Base-by-base conservation (phyloP, 2,888 invertebrate species). In the Hoplodrina ambigua region DNA sequence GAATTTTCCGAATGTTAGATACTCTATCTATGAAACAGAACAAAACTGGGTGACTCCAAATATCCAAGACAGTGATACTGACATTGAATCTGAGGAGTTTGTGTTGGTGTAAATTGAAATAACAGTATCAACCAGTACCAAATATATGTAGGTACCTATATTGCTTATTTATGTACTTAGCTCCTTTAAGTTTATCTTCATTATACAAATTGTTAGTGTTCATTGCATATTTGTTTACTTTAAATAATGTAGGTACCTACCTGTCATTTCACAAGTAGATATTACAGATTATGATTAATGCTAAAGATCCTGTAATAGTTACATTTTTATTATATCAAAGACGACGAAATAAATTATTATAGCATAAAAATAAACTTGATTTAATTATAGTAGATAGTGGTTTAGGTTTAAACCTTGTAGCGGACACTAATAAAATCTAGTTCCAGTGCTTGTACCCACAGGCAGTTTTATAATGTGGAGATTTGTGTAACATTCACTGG, bases 51-150 rank as follows among this genome's bases (percentile, higher is more conserved):
- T 94, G 10, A 90, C 93, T 53, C 94, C 92, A 66, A 92, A 90
- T 83, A 91, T 94, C 81, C 93, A 96, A 85, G 96, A 96, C 84
- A 96, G 96, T 91, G 97, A 97, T 88, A 96, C 97, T 80, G 97
- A 97, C 86, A 95, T 97, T 79, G 97, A 97, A 91, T 97, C 97
- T 60, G 97, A 97, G 91, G 97, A 97, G 90, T 97, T 97, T 96
- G 97, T 97, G 88, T 94, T 97, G 89, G 92, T 97, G 78, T 97
- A 96, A 94, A 77, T 70, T 72, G 25, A 72, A 72, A 71, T 65
- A 60, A 55, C 0, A 11, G 59, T 57, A 69, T 73, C 49, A 69
- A 74, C 63, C 67, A 63, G 69, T 75, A 85, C 69, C 71, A 76
- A 69, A 83, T 66, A 79, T 70, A 62, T 62, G 25, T 17, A 17